phyloP scores from a whole-genome alignment of 2,888 invertebrate genomes.

The Xestia xanthographa region DNA sequence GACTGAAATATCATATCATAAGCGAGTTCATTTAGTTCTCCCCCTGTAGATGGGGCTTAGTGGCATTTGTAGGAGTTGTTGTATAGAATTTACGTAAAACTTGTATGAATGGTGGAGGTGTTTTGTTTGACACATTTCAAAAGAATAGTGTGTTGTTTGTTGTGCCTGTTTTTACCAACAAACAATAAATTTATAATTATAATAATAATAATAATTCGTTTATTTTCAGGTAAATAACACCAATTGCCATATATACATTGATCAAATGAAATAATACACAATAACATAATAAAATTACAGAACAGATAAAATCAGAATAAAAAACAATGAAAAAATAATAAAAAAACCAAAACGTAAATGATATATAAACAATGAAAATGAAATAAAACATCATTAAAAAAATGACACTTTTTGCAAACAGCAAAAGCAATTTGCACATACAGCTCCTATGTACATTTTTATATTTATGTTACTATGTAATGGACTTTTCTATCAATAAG shows the following conservation, averaged over 20 bases:
- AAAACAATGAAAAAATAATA: too few species aligned
- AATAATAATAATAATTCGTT: too few species aligned
- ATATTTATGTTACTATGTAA: neutral
- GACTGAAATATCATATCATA: slow-evolving; percentile 83
- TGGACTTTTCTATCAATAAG: neutral
- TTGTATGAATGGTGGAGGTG: slow-evolving; percentile 2
- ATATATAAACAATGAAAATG: neutral
- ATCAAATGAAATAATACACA: too few species aligned
- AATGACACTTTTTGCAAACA: too few species aligned
- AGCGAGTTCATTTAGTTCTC: slow-evolving; percentile 77
- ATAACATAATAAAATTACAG: too few species aligned
- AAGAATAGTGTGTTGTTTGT: neutral
- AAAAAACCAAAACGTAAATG: too few species aligned
- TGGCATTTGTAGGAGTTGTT: slow-evolving; percentile 52
- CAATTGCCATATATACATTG: too few species aligned
- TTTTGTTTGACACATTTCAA: neutral
- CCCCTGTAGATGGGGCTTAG: slow-evolving; percentile 46
- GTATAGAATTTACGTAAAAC: slow-evolving; percentile 43
- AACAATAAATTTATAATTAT: too few species aligned
- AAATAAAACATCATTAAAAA: neutral
- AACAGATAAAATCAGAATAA: too few species aligned
- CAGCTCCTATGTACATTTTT: neutral
- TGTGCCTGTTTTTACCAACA: neutral
- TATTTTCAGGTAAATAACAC: too few species aligned
- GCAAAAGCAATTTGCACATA: too few species aligned